Percentiles rank a stretch among this genome's conserved stretches.
These are phyloP conservation scores for Lysiphlebus fabarum DNA, from an alignment of 1,140 invertebrate species.

Conservation along the genomic window DNA sequence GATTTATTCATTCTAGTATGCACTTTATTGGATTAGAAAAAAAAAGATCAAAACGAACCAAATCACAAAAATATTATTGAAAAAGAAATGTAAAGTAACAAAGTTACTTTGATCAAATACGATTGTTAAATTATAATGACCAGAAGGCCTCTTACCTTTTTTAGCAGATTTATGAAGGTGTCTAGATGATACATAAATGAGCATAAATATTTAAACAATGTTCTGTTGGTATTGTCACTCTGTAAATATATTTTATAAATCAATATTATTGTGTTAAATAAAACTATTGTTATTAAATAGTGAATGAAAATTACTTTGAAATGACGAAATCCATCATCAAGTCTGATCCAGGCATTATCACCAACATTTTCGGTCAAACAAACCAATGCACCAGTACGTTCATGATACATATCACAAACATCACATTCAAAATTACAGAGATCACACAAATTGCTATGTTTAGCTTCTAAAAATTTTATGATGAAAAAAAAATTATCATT, in stretches of 20 bases:
- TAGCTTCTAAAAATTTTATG: slow-evolving; percentile 54
- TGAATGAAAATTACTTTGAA: slow-evolving; percentile 58
- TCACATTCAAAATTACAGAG: slow-evolving; percentile 66
- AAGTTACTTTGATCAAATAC: no score
- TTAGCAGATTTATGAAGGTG: no score
- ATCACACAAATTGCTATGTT: slow-evolving; percentile 68
- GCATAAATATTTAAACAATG: slow-evolving; percentile 71
- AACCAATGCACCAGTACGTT: slow-evolving; percentile 70
- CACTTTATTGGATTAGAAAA: no score
- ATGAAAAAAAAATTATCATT: not conserved
- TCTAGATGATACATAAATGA: no score
- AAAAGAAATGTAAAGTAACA: no score
- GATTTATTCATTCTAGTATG: no score
- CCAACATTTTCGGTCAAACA: slow-evolving; percentile 75
- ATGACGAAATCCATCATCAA: slow-evolving; percentile 62
- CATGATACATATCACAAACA: slow-evolving; percentile 73
- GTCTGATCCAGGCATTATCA: slow-evolving; percentile 76
- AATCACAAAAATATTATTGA: no score
- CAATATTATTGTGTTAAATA: no score
- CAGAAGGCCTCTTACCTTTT: no score
- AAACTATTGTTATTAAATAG: not conserved
- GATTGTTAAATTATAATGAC: no score
- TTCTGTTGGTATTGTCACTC: slow-evolving; percentile 16
- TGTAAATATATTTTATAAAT: not conserved
- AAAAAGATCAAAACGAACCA: no score